Evolutionary conservation across 2,888 invertebrate species (phyloP), one percentile per base, ranked within the genome.

Genomic region (Blastobasis adustella): DNA sequence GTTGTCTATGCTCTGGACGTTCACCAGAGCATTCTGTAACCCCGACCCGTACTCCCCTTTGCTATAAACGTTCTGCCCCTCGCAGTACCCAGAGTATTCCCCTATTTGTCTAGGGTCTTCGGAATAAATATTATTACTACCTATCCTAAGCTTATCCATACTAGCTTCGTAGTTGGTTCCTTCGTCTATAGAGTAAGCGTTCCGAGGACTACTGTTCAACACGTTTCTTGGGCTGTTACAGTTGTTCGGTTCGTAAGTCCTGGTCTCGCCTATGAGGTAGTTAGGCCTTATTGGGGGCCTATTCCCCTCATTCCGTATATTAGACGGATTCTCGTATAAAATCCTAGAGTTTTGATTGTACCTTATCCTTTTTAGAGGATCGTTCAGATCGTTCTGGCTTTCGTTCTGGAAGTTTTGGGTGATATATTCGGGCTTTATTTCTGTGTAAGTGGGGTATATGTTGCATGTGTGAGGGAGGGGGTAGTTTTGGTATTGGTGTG

Each of bases 401-500:
- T 65, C 5, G 39, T 53, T 67, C 47, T 71, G 75, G 45, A 79
- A 77, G 46, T 67, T 73, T 5, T 66, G 63, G 0, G 69, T 67
- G n/a, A 59, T 65, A 64, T 82, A 83, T 49, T 81, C 82, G 5
- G 75, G 76, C 58, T 86, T 87, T 6, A 84, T 79, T 66, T 86
- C 87, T 1, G 85, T 82, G 65, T 86, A 86, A 0, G 86, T 82
- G 0, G 86, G 80, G 68, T 86, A 85, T 0, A 79, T 60, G 65
- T 76, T 81, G 63, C 84, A 84, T 0, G 73, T 73, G 64, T 82
- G 82, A 6, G 80, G 77, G 10, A 78, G 58, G 0, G 86, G 87
- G 67, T 86, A 85, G 63, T 88, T 88, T 64, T 89, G 89, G 70
- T 89, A 89, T 37, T 85, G 76, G 57, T 87, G 82, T 0, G 86